phyloP scores from a whole-genome alignment of 2,113 vertebrate species.

The Phrynosoma blainvillii region DNA sequence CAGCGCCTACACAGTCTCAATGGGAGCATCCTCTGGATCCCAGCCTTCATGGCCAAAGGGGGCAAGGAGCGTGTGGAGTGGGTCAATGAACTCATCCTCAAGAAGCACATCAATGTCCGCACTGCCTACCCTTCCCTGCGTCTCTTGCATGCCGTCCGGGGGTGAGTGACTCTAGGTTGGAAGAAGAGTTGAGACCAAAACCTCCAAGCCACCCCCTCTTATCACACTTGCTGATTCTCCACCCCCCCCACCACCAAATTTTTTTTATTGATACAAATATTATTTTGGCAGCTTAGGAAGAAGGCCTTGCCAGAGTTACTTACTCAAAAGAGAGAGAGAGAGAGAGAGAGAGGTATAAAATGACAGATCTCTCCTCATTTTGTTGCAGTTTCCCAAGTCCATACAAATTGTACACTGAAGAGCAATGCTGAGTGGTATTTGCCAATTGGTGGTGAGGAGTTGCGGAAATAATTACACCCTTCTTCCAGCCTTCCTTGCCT shows the following conservation, averaged over 20 bases:
- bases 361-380: conserved; percentile 53
- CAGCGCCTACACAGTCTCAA: conserved; percentile 87
- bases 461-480: conserved; percentile 74
- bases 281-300: conserved; percentile 28
- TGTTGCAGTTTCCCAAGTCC: conserved; percentile 62
- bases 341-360: not conserved
- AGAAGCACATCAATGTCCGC: conserved; percentile 86
- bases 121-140: conserved; percentile 95
- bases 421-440: conserved; percentile 64
- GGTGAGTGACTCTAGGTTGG: conserved; percentile 77
- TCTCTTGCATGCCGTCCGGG: conserved; percentile 93
- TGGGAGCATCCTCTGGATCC: conserved; percentile 95
- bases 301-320: not conserved
- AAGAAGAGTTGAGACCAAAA: too few relatives aligned
- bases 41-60: conserved; percentile 95
- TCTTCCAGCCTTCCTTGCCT: conserved; percentile 72
- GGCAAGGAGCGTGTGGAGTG: conserved; percentile 94
- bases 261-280: not conserved
- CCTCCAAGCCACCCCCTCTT: too few relatives aligned
- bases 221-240: not conserved
- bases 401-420: conserved; percentile 63
- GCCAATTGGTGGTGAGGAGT: conserved; percentile 41
- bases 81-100: conserved; percentile 91
- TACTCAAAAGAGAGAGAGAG: conserved; percentile 9
- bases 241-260: too few relatives aligned